These are phyloP conservation scores for Chrysodeixis includens DNA, from an alignment of 2,888 invertebrate genomes.

Conservation along the genomic window DNA sequence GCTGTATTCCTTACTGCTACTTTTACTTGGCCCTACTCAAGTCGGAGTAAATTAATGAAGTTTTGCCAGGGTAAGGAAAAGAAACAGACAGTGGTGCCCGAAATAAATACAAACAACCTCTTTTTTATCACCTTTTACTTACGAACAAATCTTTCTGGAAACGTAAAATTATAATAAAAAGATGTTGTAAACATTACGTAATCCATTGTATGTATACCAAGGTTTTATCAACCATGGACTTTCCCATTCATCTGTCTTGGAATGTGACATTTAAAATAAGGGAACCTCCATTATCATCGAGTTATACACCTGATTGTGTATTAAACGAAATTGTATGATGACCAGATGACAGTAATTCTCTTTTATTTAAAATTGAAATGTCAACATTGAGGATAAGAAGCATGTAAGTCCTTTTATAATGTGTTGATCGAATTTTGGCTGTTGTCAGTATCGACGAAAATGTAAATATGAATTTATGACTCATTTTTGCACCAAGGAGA, in stretches of 20 bases:
- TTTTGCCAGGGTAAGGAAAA: too few relatives aligned
- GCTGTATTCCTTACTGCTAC: too few relatives aligned
- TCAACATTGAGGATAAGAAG: background rate
- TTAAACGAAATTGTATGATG: background rate
- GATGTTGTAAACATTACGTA: background rate
- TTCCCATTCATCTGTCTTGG: background rate
- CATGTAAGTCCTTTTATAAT: background rate
- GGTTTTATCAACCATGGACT: background rate
- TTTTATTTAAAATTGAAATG: conserved; percentile 3
- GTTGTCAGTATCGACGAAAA: background rate
- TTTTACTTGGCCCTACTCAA: too few relatives aligned
- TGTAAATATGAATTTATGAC: background rate
- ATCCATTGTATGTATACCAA: conserved; percentile 13
- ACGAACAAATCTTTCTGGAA: background rate
- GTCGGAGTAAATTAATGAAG: too few relatives aligned
- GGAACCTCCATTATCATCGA: conserved; percentile 5
- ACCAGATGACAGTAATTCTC: background rate
- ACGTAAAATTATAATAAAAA: background rate
- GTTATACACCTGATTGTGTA: conserved; percentile 2
- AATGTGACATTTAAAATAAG: conserved; percentile 7
- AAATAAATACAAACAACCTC: too few relatives aligned
- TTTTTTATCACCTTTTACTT: too few relatives aligned
- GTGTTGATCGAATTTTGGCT: background rate
- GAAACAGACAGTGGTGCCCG: too few relatives aligned
- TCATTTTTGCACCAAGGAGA: too few relatives aligned